A percentile compares a stretch with the other conserved stretches of the same genome.
Conservation (phyloP, 1,140 invertebrate genomes). For the Galleria mellonella region DNA sequence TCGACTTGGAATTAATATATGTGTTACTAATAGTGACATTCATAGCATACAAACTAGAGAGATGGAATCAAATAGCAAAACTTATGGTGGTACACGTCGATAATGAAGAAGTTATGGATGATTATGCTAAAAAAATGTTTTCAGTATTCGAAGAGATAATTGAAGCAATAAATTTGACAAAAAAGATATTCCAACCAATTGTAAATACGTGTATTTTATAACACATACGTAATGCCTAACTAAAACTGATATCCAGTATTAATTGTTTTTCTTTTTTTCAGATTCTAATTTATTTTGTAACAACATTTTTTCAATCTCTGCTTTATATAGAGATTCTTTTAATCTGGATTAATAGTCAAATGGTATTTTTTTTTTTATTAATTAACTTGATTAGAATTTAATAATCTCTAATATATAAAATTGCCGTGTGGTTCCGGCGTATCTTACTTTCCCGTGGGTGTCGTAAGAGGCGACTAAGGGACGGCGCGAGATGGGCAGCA, state of each 20-base stretch:
- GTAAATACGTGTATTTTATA: neutral
- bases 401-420: no score
- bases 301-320: conserved; percentile 11
- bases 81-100: neutral
- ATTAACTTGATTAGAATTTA: no score
- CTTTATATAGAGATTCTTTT: conserved; percentile 11
- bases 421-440: no score
- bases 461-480: no score
- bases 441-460: no score
- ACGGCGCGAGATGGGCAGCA: no score
- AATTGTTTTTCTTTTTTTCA: conserved; percentile 5
- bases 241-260: neutral
- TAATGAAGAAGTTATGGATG: neutral
- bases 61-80: conserved; percentile 4
- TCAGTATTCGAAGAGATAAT: neutral
- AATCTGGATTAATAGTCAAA: conserved; percentile 5
- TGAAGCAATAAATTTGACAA: conserved; percentile 5
- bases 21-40: conserved; percentile 6
- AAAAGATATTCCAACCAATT: neutral
- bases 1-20: conserved; percentile 12
- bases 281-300: conserved; percentile 14
- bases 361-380: conserved; percentile 4
- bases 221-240: no score
- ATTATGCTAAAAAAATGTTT: conserved; percentile 1
- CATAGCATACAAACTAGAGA: conserved; percentile 9